These are phyloP conservation scores for Thinocorus orbignyianus DNA, from an alignment of 2,113 vertebrate species.

Conservation along the genomic window DNA sequence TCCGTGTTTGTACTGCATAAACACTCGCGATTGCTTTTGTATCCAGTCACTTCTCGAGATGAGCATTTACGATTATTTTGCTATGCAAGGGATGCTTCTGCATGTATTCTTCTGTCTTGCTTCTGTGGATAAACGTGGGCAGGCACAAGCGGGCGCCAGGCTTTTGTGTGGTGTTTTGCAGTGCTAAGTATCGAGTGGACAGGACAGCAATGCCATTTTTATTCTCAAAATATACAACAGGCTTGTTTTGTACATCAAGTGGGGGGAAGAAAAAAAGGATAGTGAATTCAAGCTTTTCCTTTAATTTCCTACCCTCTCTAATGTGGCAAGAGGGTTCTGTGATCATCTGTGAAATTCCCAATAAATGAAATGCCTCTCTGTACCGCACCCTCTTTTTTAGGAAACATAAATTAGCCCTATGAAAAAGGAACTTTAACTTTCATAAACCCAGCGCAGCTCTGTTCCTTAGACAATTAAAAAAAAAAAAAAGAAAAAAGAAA, in stretches of 20 bases:
- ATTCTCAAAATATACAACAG: background rate
- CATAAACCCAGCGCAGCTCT: background rate
- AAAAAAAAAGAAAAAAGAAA: background rate
- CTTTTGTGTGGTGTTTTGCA: slow-evolving; percentile 15
- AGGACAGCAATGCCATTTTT: background rate
- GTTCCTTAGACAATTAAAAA: background rate
- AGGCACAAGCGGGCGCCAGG: background rate
- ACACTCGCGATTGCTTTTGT: slow-evolving; percentile 48
- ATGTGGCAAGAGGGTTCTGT: background rate
- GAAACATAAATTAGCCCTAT: background rate
- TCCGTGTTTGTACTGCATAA: slow-evolving; percentile 48
- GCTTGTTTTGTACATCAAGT: background rate
- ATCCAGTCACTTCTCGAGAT: slow-evolving; percentile 16
- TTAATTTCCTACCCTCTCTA: background rate
- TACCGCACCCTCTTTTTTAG: background rate
- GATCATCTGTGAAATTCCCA: background rate
- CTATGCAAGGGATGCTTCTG: slow-evolving; percentile 19
- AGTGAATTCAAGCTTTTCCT: background rate
- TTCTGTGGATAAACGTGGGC: slow-evolving; percentile 6
- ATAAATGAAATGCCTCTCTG: background rate
- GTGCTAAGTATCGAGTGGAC: background rate
- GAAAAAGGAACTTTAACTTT: background rate
- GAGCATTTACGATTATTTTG: slow-evolving; percentile 28
- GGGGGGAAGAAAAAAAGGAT: background rate
- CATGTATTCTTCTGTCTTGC: background rate